Base-by-base conservation (phyloP, 1,140 invertebrate genomes). In the Drosophila arizonae region DNA sequence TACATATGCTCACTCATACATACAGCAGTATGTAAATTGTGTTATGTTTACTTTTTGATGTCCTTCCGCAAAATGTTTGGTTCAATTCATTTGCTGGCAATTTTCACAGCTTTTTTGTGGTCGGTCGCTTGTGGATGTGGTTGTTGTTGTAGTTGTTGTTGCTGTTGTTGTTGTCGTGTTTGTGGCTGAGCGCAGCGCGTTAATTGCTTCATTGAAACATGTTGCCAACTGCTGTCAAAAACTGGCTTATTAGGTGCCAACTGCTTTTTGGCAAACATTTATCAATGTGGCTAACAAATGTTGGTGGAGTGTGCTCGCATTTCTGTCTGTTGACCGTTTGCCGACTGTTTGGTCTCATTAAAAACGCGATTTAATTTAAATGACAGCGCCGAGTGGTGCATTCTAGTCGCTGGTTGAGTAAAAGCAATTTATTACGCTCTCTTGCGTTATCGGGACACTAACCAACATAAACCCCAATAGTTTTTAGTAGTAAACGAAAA, bases 151-250 rank as follows among this genome's bases (percentile, higher is more conserved):
- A 0, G 28, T 30, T 30, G 56, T 9, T 48, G 45, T 55, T 66
- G 72, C 46, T 71, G 21, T 61, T 61, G 52, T 57, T 78, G 66
- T 68, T 76, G 17, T 39, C 10, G 36, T 48, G 26, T 24, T 45
- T 46, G 68, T 54, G 50, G 24, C 28, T 51, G 68, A 39, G 10
- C 24, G 41, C 55, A 56, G 28, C 52, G 48, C 56, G 74, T 76
- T 90, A 90, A 90, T 90, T 90, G 88, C 87, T 90, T 90, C 82
- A 90, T 90, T 90, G 79, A 77, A 70, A 90, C 74, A 86, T 77
- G 81, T 76, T 81, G 55, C 67, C 81, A 90, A 79, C 70, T 80
- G 62, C 51, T 46, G 56, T 69, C 74, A 67, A 64, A 71, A 76
- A 77, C 30, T 74, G 65, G 64, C 65, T 90, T 78, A 87, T 90